phyloP scores from a whole-genome alignment of 2,888 invertebrate genomes.

The Itoplectis maculator region DNA sequence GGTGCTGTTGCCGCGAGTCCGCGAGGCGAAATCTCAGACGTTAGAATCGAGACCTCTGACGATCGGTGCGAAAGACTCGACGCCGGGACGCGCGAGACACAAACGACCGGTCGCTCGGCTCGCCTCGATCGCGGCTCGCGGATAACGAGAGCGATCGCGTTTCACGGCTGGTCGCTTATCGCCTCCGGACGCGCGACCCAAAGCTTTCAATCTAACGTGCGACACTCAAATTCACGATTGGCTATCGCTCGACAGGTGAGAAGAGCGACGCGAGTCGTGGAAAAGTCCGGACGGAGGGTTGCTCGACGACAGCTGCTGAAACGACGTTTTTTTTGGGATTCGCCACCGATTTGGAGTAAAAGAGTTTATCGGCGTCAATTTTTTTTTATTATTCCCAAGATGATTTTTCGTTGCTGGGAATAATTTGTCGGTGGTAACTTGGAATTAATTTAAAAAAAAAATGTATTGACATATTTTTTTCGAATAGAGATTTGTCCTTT shows the following conservation, averaged over 20 bases:
- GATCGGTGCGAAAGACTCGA: background rate
- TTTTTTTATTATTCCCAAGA: too few species aligned
- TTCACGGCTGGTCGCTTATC: background rate
- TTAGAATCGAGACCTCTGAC: background rate
- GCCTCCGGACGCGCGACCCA: conserved; percentile 3
- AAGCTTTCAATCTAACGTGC: conserved; percentile 12
- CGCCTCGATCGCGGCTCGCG: background rate
- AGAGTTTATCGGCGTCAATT: too few species aligned
- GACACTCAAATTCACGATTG: conserved; percentile 14
- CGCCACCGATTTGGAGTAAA: too few species aligned
- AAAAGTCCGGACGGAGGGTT: background rate
- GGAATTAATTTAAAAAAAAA: too few species aligned
- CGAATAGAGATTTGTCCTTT: background rate
- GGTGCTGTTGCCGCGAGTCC: too few species aligned
- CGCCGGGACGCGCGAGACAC: background rate
- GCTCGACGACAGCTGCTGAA: background rate
- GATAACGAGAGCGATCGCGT: background rate
- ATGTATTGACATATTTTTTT: background rate
- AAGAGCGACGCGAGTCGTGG: background rate
- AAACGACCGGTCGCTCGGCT: conserved; percentile 4
- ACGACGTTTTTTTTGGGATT: background rate
- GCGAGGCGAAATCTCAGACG: background rate
- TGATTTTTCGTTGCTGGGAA: too few species aligned
- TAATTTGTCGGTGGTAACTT: too few species aligned
- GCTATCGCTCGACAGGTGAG: background rate